These are phyloP conservation scores for Trematocara nigrifrons DNA, from an alignment of 2,113 vertebrate genomes.

Conservation along the genomic window DNA sequence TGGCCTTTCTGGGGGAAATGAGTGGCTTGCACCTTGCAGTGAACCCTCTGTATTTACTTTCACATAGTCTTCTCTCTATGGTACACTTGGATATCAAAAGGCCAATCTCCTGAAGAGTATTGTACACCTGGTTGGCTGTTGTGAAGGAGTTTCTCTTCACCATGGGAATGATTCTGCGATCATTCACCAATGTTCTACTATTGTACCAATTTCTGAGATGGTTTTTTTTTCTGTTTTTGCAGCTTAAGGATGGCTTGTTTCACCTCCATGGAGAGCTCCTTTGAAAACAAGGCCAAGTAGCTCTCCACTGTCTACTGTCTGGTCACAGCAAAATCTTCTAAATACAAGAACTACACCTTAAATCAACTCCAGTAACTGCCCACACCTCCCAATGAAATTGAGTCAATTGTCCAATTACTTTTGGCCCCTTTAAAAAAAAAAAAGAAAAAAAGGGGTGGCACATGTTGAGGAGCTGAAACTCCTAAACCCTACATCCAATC, in stretches of 20 bases:
- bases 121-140: not conserved
- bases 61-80: not conserved
- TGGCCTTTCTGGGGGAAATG: not conserved
- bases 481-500: not conserved
- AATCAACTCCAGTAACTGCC: not conserved
- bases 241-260: not conserved
- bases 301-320: not conserved
- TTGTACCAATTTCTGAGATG: not conserved
- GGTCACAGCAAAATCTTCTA: not conserved
- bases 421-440: too few relatives aligned
- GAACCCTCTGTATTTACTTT: not conserved
- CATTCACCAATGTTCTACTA: not conserved
- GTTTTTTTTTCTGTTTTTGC: not conserved
- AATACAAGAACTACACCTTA: not conserved
- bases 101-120: not conserved
- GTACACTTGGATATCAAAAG: not conserved
- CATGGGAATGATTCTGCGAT: not conserved
- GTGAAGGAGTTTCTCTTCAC: not conserved
- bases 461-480: not conserved
- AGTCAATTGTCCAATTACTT: not conserved
- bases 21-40: not conserved
- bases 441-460: not conserved
- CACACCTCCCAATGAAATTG: not conserved
- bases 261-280: not conserved
- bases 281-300: not conserved